These are phyloP conservation scores for Athrips mouffetella DNA, from an alignment of 2,888 invertebrate genomes.

Conservation along the genomic window DNA sequence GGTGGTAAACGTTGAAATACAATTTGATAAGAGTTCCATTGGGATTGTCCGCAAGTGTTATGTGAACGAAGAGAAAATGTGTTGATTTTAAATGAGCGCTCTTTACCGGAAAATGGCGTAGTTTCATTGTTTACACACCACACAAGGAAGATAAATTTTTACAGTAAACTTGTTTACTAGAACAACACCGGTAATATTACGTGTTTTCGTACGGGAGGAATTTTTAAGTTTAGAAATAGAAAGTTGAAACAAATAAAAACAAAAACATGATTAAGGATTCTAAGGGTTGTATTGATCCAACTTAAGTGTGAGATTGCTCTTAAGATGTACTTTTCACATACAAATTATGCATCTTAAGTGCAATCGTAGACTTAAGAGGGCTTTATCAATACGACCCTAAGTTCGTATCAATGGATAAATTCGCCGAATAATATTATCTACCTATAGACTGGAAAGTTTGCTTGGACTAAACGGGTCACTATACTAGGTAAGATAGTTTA, in stretches of 20 bases:
- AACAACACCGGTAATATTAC: constrained; percentile 3
- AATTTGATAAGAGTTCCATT: background rate
- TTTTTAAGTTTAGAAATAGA: no score
- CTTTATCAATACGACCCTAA: no score
- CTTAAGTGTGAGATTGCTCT: no score
- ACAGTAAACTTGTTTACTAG: constrained; percentile 7
- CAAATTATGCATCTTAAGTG: no score
- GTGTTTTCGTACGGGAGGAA: no score
- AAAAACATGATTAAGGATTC: background rate
- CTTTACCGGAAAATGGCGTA: constrained; percentile 21
- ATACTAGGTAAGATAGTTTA: no score
- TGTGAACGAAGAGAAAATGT: constrained; percentile 21
- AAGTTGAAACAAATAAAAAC: background rate
- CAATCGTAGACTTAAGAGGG: no score
- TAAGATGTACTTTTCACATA: no score
- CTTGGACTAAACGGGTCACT: no score
- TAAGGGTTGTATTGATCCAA: background rate
- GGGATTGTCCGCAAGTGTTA: constrained; percentile 1
- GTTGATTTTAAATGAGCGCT: constrained; percentile 29
- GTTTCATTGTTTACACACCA: constrained; percentile 19
- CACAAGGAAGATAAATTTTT: constrained; percentile 13
- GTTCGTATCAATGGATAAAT: no score
- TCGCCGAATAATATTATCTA: no score
- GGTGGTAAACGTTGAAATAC: background rate
- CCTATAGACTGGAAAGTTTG: no score